Evolutionary conservation across 2,888 invertebrate species (phyloP).

Genomic region (Ornithoptera priamus): DNA sequence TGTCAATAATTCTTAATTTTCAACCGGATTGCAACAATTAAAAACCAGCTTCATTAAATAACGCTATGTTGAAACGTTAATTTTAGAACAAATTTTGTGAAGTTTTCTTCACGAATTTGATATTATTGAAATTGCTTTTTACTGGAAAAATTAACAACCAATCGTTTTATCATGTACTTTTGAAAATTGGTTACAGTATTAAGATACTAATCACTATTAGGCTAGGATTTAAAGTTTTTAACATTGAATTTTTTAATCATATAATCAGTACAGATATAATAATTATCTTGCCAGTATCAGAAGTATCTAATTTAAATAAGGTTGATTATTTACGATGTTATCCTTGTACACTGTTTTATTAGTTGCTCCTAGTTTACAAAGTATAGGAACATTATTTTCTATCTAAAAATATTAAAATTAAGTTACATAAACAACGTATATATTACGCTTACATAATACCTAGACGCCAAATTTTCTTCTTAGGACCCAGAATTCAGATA

Average conservation of each 20-base stretch:
- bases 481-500: no score
- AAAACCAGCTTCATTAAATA: background rate
- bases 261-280: slow-evolving; percentile 15
- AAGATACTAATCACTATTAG: slow-evolving; percentile 7
- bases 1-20: slow-evolving; percentile 84
- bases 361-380: background rate
- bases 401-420: no score
- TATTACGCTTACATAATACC: no score
- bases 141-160: background rate
- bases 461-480: no score
- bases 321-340: background rate
- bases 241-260: background rate
- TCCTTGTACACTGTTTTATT: background rate
- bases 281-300: slow-evolving; percentile 21
- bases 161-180: slow-evolving; percentile 1
- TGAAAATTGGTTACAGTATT: slow-evolving; percentile 12
- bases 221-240: background rate
- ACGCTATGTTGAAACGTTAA: background rate
- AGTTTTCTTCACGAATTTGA: background rate
- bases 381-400: background rate
- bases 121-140: background rate
- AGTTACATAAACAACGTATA: no score
- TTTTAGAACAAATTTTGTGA: background rate
- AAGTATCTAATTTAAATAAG: background rate
- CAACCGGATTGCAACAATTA: slow-evolving; percentile 4